Base-by-base conservation (phyloP, 2,113 vertebrate species). In the Callospermophilus lateralis region DNA sequence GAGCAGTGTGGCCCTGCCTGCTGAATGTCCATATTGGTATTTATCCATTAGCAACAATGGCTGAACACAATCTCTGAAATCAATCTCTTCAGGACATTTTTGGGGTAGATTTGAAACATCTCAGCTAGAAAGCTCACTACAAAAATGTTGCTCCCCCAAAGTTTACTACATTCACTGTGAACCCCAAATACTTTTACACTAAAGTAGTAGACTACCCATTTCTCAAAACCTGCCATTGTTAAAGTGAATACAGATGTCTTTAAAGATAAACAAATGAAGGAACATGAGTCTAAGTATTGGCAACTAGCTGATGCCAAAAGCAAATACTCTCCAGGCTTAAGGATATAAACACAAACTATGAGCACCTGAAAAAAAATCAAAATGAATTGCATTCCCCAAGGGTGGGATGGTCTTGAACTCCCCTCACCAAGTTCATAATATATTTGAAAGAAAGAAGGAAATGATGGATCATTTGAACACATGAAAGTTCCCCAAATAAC, bases 191-290 rank as follows among this genome's bases (percentile, higher is more conserved):
- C 32, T 77, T 92, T 94, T 80, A 73, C 34, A 48, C 34, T 96
- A 85, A n/a, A 13, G 26, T 89, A 94, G 42, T 1, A 81, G 39
- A 87, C 51, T 81, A 39, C 84, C 76, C 55, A 63, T 77, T 90
- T 85, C 32, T 97, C 65, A 78, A 84, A 92, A 96, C 13, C 8
- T 61, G 37, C 42, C 51, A 83, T 20, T 37, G 17, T 76, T 78
- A n/a, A 96, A 93, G 39, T 65, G 28, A 30, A 95, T 63, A 92
- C 55, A 86, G 79, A 73, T 95, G 68, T 78, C 55, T 67, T 78
- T 67, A 72, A 65, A 58, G 72, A 58, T 34, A 90, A 85, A 89
- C 65, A 88, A 92, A 53, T 28, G 3, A 89, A 61, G 8, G 37
- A 86, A 32, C 11, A 26, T 8, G 63, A 90, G 20, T 42, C 37